Base-by-base conservation (phyloP, 2,888 invertebrate species). In the Mycalesis mineus region DNA sequence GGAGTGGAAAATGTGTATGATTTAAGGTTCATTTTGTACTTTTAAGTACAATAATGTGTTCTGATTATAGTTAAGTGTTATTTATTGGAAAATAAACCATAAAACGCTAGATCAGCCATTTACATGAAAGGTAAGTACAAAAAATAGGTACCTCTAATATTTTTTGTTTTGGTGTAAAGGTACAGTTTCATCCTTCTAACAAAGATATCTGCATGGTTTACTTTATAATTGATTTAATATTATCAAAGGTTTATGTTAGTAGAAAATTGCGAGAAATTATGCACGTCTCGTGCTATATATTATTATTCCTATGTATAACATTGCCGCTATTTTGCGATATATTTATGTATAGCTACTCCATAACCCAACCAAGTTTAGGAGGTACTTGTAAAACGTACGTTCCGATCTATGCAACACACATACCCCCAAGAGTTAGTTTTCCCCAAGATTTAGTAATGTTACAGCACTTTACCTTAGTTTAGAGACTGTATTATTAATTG, bases 81-180 rank as follows among this genome's bases (percentile, higher is more conserved):
- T 68, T 74, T 65, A 55, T 68, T 63, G 63, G 64, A 64, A 71
- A 74, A 67, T 68, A 72, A 73, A 69, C 68, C 65, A 64, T 72
- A 73, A 74, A 84, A 78, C 76, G 74, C 73, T 73, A 70, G 77
- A 80, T 85, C 88, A 88, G 85, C 88, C 88, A 89, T 88, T 89
- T 89, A 89, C 88, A 89, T 88, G 88, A 88, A 85, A 84, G 88
- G 88, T 84, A 81, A 88, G 88, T 84, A 84, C 83, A 89, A 89
- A 89, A 89, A 89, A 88, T 81, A 81, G 73, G 79, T 82, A 80
- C 82, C 73, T 78, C 72, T 5, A 71, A 74, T 74, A 77, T 82
- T 88, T 87, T 88, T 78, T 76, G 71, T 69, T 74, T 74, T 73
- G 75, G 72, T 76, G 55, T 72, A 67, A 65, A 69, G 72, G 69